Evolutionary conservation across 1,140 invertebrate species (phyloP).

Genomic region (Periplaneta americana): DNA sequence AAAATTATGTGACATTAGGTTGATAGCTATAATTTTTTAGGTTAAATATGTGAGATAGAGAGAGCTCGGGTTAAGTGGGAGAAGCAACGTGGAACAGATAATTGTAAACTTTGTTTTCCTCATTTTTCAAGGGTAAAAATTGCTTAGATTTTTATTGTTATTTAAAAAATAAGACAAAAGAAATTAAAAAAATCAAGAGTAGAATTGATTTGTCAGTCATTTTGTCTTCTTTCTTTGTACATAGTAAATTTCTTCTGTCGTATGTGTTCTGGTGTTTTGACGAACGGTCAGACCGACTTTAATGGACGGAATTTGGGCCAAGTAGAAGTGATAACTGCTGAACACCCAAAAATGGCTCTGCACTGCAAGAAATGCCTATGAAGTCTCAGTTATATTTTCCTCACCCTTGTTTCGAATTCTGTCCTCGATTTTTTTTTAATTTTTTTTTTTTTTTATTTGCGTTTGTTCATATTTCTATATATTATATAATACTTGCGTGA

Average conservation of each 20-base stretch:
- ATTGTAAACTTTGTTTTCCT: not conserved
- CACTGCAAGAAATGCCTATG: not conserved
- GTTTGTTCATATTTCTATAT: constrained; percentile 2
- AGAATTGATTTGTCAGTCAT: not conserved
- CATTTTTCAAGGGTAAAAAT: not conserved
- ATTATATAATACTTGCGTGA: constrained; percentile 2
- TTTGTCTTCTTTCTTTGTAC: constrained; percentile 6
- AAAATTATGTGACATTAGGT: not conserved
- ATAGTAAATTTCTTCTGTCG: not conserved
- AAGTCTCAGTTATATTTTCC: not conserved
- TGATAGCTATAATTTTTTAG: not conserved
- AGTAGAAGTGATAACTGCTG: not conserved
- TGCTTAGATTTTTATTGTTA: constrained; percentile 1
- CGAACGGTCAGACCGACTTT: not conserved
- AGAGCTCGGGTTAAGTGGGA: not conserved
- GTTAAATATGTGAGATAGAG: not conserved
- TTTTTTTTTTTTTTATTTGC: not conserved
- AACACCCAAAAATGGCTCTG: not conserved
- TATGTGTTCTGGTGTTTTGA: not conserved
- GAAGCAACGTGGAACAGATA: not conserved
- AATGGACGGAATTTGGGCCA: not conserved
- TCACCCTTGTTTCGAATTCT: not conserved
- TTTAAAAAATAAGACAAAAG: not conserved
- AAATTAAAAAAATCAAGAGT: not conserved
- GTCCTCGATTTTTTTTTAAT: not conserved